These are phyloP conservation scores for Drosophila algonquin DNA, from an alignment of 2,888 invertebrate genomes.

Conservation along the genomic window DNA sequence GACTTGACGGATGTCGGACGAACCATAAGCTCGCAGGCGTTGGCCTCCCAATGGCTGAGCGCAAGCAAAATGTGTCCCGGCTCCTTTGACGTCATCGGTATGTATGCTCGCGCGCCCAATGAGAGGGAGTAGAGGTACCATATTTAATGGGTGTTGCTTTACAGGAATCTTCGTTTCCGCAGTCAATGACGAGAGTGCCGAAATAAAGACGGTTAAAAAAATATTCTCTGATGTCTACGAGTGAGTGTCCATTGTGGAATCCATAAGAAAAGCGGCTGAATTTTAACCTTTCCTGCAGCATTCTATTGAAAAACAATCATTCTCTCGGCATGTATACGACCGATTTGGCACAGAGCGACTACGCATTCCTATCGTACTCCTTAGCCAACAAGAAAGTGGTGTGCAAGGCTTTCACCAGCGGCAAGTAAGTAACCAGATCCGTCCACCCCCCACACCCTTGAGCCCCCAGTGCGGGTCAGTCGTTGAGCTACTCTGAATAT, in stretches of 20 bases:
- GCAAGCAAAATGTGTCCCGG: constrained; percentile 96
- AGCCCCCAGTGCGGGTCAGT: constrained; percentile 14
- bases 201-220: constrained; percentile 75
- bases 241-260: constrained; percentile 34
- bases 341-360: constrained; percentile 71
- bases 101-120: constrained; percentile 16
- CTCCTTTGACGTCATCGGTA: constrained; percentile 92
- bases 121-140: neutral
- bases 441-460: neutral
- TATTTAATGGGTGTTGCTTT: neutral
- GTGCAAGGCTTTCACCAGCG: constrained; percentile 77
- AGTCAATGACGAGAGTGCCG: constrained; percentile 78
- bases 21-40: constrained; percentile 70
- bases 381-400: constrained; percentile 62
- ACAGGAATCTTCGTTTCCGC: constrained; percentile 90
- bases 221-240: constrained; percentile 75
- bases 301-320: constrained; percentile 72
- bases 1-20: constrained; percentile 54
- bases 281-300: constrained; percentile 41
- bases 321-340: constrained; percentile 72
- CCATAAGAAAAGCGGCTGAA: neutral
- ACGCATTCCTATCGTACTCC: constrained; percentile 79
- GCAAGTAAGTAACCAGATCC: constrained; percentile 69
- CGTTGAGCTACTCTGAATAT: constrained; percentile 17
- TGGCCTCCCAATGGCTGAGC: constrained; percentile 90